Evolutionary conservation across 2,113 vertebrate genomes (phyloP), one percentile per base, ranked within the genome.

Genomic region (Abramis brama): DNA sequence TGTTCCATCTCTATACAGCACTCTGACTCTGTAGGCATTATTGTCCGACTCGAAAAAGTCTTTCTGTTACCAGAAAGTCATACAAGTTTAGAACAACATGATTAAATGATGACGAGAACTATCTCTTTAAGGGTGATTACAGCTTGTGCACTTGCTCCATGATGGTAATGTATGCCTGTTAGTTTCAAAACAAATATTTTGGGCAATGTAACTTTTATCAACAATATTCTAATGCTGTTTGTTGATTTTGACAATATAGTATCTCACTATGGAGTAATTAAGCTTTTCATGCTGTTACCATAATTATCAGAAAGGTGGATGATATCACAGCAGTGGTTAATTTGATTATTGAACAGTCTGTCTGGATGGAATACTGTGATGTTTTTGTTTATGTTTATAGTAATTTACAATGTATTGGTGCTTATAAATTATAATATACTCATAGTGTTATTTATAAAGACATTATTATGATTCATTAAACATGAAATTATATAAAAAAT

Each of bases 311-410:
- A 15, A 50, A 55, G 45, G 85, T 75, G 71, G 66, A 81, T 81
- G 13, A 81, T 45, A 81, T 55, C n/a, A 59, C 77, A 81, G 45
- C 83, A 76, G 76, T 66, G 55, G 68, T 68, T 74, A 57, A 75
- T 75, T 47, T 75, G n/a, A 75, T 50, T 47, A 75, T 47, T 0
- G 10, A 45, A 45, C 21, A 17, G 71, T 25, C 36, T 43, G 19
- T 71, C 4, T 71, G 12, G 70, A 47, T 47, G 71, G 12, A 74
- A 75, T 27, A 23, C 21, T 73, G 21, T 45, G 70, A 73, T 73
- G 21, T 45, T 36, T 73, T 71, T 71, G 68, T 71, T 73, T n/a
- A 13, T 23, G n/a, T n/a, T 73, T 21, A 73, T 1, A 70, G 2
- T 70, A 13, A 45, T 11, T 12, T 45, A 73, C 3, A 39, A 71